A percentile compares a stretch with the other conserved stretches of the same genome.
phyloP scores from a whole-genome alignment of 2,797 vertebrate genomes.

The Margarornis squamiger region DNA sequence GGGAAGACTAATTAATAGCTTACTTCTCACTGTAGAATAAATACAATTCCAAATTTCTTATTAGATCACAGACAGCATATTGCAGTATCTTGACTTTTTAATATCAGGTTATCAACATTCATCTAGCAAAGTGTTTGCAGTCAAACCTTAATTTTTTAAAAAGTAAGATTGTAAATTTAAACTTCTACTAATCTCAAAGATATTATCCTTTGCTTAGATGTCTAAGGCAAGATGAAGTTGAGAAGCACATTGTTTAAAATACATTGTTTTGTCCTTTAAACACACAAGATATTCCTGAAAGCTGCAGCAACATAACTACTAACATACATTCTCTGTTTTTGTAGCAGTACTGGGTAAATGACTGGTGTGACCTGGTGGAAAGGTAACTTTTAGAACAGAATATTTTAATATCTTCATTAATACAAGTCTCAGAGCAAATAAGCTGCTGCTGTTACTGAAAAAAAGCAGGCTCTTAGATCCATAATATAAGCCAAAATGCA shows the following conservation, averaged over 20 bases:
- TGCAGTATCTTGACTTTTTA: not conserved
- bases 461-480: not conserved
- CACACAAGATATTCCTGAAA: not conserved
- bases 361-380: not conserved
- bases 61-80: not conserved
- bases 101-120: not conserved
- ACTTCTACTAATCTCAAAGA: not conserved
- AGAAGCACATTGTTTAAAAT: not conserved
- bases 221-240: not conserved
- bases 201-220: not conserved
- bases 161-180: not conserved
- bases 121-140: not conserved
- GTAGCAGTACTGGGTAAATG: not conserved
- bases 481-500: not conserved
- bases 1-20: not conserved
- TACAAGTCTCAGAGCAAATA: not conserved
- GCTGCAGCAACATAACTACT: not conserved
- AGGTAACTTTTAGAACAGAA: not conserved
- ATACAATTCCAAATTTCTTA: not conserved
- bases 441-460: not conserved
- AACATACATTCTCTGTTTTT: not conserved
- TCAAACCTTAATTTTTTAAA: not conserved
- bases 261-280: not conserved
- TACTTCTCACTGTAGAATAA: not conserved
- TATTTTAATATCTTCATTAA: not conserved